Evolutionary conservation across 2,113 vertebrate species (phyloP).

Genomic region (Cettia cetti): DNA sequence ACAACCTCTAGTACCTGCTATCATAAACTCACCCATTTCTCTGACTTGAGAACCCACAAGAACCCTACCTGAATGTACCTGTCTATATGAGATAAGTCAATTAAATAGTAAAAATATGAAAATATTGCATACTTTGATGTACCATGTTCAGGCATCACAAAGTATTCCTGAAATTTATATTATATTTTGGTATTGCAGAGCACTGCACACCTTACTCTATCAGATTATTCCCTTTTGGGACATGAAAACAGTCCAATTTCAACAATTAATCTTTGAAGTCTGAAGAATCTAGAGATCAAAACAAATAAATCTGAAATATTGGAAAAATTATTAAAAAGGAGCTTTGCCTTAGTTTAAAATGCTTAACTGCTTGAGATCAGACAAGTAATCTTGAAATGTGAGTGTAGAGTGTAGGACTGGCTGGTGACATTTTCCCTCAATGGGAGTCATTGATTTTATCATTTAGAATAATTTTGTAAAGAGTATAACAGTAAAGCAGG

Average conservation of each 20-base stretch:
- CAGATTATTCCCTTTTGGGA: neutral
- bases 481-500: neutral
- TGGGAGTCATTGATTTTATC: rapidly evolving
- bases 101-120: neutral
- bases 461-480: neutral
- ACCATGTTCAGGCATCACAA: neutral
- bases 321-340: neutral
- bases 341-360: neutral
- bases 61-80: neutral
- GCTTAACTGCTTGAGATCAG: neutral
- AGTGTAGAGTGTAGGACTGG: neutral
- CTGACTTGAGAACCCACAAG: neutral
- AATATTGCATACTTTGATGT: neutral
- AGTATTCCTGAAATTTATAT: neutral
- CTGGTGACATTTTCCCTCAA: neutral
- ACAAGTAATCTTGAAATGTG: neutral
- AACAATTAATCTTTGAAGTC: neutral
- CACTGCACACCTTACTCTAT: neutral
- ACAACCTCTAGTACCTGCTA: neutral
- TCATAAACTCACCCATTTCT: neutral
- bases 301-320: neutral
- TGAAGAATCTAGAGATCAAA: neutral
- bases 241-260: neutral
- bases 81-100: neutral
- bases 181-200: neutral